phyloP scores from a whole-genome alignment of 2,113 vertebrate species.

The Dinomys branickii region DNA sequence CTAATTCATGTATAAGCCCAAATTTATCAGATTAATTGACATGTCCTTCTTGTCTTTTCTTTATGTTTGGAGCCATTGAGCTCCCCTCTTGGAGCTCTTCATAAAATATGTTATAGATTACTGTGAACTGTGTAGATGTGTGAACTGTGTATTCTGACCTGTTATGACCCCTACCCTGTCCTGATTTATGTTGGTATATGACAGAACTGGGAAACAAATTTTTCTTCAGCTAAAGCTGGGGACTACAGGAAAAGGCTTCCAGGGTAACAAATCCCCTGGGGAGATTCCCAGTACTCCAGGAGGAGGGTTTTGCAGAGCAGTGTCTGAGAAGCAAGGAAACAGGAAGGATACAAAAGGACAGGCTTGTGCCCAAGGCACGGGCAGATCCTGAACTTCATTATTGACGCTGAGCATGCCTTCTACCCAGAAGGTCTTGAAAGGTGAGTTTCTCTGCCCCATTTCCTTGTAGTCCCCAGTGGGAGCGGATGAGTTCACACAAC shows the following conservation, averaged over 20 bases:
- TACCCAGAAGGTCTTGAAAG: neutral
- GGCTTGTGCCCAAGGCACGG: accelerated
- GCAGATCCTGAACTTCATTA: neutral
- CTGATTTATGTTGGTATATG: neutral
- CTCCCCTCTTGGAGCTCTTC: neutral
- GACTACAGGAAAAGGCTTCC: neutral
- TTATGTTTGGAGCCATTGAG: neutral
- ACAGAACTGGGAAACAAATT: neutral
- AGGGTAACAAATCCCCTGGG: neutral
- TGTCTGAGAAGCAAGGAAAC: neutral
- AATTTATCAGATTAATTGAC: too few relatives aligned
- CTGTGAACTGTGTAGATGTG: neutral
- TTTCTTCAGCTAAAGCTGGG: neutral
- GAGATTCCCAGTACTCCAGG: neutral
- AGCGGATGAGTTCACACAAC: neutral
- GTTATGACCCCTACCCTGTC: neutral
- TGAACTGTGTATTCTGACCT: neutral
- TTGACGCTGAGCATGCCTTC: neutral
- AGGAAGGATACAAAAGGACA: neutral
- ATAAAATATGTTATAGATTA: too few relatives aligned
- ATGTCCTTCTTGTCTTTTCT: neutral
- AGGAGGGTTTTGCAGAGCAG: neutral
- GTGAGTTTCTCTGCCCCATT: neutral
- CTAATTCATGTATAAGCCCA: too few relatives aligned
- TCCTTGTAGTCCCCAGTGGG: neutral